phyloP scores from a whole-genome alignment of 2,888 invertebrate species.

The Pristionchus arcanus region DNA sequence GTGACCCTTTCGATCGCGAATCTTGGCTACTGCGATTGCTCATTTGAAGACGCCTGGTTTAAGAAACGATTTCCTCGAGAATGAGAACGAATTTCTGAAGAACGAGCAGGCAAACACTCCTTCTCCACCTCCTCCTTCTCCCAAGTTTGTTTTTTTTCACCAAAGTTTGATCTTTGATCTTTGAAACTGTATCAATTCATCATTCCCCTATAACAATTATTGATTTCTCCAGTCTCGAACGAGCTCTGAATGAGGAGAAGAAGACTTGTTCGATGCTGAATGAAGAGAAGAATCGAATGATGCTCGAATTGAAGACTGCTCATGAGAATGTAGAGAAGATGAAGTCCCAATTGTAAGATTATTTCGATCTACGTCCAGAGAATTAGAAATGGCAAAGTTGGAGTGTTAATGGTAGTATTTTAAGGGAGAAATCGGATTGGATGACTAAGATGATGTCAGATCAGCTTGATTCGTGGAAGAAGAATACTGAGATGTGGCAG shows the following conservation, averaged over 20 bases:
- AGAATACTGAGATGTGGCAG: constrained; percentile 20
- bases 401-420: neutral
- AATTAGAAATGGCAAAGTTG: neutral
- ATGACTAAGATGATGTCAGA: neutral
- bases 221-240: neutral
- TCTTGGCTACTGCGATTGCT: neutral
- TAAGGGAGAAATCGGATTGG: neutral
- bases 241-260: neutral
- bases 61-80: neutral
- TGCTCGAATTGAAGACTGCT: neutral
- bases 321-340: neutral
- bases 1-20: neutral
- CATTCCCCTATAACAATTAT: too few species aligned
- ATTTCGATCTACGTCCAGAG: neutral
- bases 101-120: neutral
- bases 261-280: neutral
- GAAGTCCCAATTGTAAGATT: neutral
- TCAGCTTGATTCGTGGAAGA: constrained; percentile 22
- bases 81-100: constrained; percentile 2
- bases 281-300: constrained; percentile 1
- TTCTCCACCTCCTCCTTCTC: neutral
- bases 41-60: neutral
- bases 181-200: too few species aligned
- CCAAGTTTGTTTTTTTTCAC: neutral
- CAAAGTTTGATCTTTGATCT: neutral